Conservation (phyloP, 2,113 vertebrate species). For the Misgurnus anguillicaudatus region DNA sequence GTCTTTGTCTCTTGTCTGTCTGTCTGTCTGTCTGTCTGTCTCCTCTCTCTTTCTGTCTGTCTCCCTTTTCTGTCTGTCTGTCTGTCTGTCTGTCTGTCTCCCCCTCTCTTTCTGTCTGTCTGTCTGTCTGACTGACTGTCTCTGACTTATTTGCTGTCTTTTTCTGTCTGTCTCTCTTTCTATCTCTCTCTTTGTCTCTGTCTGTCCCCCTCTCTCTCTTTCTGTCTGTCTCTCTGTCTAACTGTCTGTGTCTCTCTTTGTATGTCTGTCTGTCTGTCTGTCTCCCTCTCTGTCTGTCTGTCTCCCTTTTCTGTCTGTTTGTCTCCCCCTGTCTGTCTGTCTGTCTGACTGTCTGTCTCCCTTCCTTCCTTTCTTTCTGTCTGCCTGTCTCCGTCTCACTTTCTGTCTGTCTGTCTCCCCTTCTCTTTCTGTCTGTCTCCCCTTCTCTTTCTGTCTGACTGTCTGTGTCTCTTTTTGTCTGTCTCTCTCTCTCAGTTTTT, state of each 20-base stretch:
- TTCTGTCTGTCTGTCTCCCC: fast-evolving
- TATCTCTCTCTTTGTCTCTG: background rate
- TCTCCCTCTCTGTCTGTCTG: background rate
- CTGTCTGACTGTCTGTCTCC: background rate
- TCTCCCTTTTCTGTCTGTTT: background rate
- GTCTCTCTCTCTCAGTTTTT: too few relatives aligned
- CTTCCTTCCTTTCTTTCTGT: too few relatives aligned
- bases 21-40: background rate
- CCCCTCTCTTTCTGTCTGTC: fast-evolving
- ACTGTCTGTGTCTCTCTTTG: background rate
- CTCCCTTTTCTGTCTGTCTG: background rate
- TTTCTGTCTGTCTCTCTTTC: background rate
- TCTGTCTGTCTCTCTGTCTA: background rate
- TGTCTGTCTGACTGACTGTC: background rate
- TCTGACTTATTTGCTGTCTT: too few relatives aligned
- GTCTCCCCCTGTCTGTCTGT: too few relatives aligned
- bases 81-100: background rate
- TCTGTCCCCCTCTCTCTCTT: background rate
- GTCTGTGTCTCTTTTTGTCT: background rate
- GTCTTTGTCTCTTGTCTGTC: background rate
- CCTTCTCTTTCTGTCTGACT: background rate
- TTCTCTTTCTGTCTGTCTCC: fast-evolving
- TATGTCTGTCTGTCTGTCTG: too few relatives aligned
- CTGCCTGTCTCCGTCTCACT: background rate
- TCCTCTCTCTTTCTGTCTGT: background rate